Evolutionary conservation across 2,797 vertebrate species (phyloP), one percentile per base, ranked within the genome.

Genomic region (Chaunax sp.): DNA sequence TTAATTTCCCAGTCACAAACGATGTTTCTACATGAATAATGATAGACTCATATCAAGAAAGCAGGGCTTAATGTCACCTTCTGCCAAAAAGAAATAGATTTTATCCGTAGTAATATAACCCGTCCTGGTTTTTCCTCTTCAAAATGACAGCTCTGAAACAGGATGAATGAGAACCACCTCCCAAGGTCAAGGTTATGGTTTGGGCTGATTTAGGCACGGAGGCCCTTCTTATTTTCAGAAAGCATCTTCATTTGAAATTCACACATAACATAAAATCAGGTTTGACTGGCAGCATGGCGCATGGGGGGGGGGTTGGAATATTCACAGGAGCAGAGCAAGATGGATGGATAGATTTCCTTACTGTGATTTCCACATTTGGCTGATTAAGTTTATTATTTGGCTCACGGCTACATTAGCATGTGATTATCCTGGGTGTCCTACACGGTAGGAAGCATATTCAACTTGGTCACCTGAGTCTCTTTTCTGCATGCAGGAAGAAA

Each of bases 361-460:
- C 75, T 47, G 70, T 86, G 82, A 90, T 84, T 89, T 83, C 69
- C 84, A 88, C 90, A 89, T 92, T 90, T 76, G 81, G 83, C 71
- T 85, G 85, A 89, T 90, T 90, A 87, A 72, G 75, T 84, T 88
- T 83, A 87, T 90, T 75, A 87, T 88, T 77, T 79, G 71, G 64
- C 84, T 66, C 0, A 11, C 18, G 58, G 82, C 72, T 61, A 33
- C 81, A 88, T 90, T 87, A 89, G 85, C 87, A 87, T 90, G 82
- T 82, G 77, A 89, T 92, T 84, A 90, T 75, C 60, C 50, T 1
- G 53, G 58, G 75, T 50, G 45, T 81, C 77, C 72, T 59, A 60
- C n/a, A n/a, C 23, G 1, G 80, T 79, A 80, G 44, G 40, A 28
- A 37, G 75, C 59, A 47, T 78, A 71, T 82, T 82, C 68, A 79